These are phyloP conservation scores for Bombus picipes DNA, from an alignment of 1,140 invertebrate genomes.

Conservation along the genomic window DNA sequence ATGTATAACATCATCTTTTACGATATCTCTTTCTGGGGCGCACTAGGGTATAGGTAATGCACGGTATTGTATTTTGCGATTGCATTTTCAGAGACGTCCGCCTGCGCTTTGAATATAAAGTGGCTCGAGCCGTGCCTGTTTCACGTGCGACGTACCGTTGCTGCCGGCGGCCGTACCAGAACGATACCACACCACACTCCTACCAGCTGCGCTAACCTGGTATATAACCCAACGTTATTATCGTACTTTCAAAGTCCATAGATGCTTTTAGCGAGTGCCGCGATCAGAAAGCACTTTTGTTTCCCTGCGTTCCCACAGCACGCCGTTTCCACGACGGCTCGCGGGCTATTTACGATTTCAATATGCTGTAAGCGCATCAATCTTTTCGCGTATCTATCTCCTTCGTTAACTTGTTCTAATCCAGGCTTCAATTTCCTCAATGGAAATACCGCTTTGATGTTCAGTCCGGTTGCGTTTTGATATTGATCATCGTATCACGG, in stretches of 20 bases:
- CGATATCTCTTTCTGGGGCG: constrained; percentile 76
- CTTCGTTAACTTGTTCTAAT: background rate
- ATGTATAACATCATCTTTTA: constrained; percentile 81
- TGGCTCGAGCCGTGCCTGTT: constrained; percentile 63
- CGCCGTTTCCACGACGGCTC: constrained; percentile 12
- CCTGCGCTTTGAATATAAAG: constrained; percentile 80
- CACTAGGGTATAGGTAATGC: constrained; percentile 72
- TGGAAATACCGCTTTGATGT: background rate
- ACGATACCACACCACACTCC: constrained; percentile 49
- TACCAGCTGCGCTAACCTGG: constrained; percentile 63
- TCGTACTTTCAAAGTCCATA: constrained; percentile 61
- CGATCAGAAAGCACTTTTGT: constrained; percentile 62
- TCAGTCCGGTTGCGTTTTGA: background rate
- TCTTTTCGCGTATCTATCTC: background rate
- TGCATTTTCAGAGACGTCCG: constrained; percentile 81
- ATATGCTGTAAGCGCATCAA: background rate
- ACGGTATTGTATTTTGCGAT: constrained; percentile 81
- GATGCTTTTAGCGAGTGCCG: constrained; percentile 58
- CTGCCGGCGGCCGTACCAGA: constrained; percentile 42
- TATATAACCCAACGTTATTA: constrained; percentile 64
- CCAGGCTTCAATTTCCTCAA: background rate
- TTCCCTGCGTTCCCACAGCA: constrained; percentile 7
- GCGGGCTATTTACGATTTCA: constrained; percentile 32
- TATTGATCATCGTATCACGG: background rate
- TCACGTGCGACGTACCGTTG: constrained; percentile 57